Evolutionary conservation across 92 coral and sea anemone species (phyloP), one percentile per base, ranked within the genome.

Genomic region (Pocillopora meandrina): DNA sequence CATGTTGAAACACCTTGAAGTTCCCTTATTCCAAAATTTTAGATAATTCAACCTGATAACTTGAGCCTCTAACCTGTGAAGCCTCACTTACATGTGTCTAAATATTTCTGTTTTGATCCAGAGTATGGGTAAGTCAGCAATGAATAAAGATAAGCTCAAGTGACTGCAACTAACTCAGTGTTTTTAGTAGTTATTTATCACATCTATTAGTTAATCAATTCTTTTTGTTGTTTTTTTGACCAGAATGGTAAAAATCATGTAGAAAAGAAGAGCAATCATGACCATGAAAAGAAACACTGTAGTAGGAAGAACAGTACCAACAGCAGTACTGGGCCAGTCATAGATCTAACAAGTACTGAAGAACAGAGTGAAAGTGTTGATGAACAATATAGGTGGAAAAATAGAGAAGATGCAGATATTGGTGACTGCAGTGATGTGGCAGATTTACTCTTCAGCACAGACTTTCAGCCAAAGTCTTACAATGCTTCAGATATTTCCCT

Each of bases 361-460:
- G 73, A 42, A 9, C 73, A 68, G 12, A 13, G 26, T 68, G 73
- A 34, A 34, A 9, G 52, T 18, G 3, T 19, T 68, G 55, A 33
- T 33, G 73, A 68, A 68, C 20, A 5, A n/a, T 49, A 68, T 49
- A 9, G 13, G 21, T 19, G 33, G 18, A 78, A 57, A 63, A 47
- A 63, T 78, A n/a, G 47, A 47, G 70, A 52, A 8, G 49, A 42
- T 63, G 71, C 11, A 10, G 73, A 31, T 26, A 42, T 61, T 52
- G 47, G 59, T 77, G 81, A 76, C 23, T 23, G 19, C 59, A 77
- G 56, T 77, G 71, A 63, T 64, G 52, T 61, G 72, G 82, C 71
- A 35, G 69, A 78, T 18, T n/a, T 9, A 36, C 71, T 61, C 60
- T 78, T 78, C 65, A 74, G 17, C 57, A 21, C 63, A 35, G 72